A percentile compares a stretch with the other conserved stretches of the same genome.
These are phyloP conservation scores for Dendronephthya gigantea DNA, from an alignment of 64 coral and sea anemone species.

Conservation along the genomic window DNA sequence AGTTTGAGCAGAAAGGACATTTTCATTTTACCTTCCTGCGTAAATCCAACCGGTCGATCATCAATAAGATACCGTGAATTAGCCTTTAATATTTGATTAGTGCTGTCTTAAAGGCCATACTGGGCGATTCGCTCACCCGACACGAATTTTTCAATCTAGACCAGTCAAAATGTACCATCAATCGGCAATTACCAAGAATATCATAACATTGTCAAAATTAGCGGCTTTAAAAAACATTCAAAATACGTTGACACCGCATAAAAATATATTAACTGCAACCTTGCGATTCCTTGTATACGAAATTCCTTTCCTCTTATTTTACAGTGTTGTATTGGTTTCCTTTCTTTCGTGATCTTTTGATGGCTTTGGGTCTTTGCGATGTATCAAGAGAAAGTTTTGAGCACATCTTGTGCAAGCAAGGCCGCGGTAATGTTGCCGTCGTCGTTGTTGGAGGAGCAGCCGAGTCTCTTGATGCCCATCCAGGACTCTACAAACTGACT, in stretches of 20 bases:
- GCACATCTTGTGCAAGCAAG: conserved; percentile 33
- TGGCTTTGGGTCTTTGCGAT: conserved; percentile 62
- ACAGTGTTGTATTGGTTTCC: conserved; percentile 72
- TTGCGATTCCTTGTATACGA: no score
- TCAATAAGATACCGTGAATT: background rate
- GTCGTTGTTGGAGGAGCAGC: conserved; percentile 63
- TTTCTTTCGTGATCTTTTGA: conserved; percentile 50
- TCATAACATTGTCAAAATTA: no score
- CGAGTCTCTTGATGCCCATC: conserved; percentile 68
- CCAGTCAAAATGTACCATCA: no score
- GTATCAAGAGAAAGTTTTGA: conserved; percentile 54
- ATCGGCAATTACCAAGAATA: no score
- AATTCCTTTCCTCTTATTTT: background rate
- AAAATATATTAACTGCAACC: no score
- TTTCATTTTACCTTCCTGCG: background rate
- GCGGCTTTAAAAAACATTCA: no score
- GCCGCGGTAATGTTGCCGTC: conserved; percentile 56
- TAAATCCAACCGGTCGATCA: background rate
- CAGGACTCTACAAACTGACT: conserved; percentile 55
- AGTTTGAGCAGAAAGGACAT: no score
- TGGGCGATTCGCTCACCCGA: no score
- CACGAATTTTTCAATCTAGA: no score
- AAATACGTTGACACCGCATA: no score
- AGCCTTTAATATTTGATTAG: background rate
- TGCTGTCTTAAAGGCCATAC: no score